Evolutionary conservation across 2,888 invertebrate species (phyloP), one percentile per base, ranked within the genome.

Genomic region (Amiota minor): DNA sequence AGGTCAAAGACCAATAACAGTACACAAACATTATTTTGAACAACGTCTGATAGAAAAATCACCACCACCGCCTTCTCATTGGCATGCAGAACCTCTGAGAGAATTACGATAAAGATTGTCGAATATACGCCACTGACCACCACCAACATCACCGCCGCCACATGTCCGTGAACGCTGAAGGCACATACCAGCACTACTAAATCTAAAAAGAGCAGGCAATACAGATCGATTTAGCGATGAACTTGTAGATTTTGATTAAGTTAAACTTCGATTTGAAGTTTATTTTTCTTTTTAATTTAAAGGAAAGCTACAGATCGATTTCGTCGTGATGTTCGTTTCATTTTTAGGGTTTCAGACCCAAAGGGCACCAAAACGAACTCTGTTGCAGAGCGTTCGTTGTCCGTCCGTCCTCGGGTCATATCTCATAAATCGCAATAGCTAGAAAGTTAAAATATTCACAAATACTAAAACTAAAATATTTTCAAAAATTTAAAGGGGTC

Each of bases 11-110:
- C 88, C 88, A 1, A 88, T 88, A 16, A 88, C 88, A 35, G 86
- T 88, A 56, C 88, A 88, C 70, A 88, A 88, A 71, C 89, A 88
- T 35, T 88, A 78, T 55, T 88, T 88, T 70, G 84, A 87, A 23
- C 81, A 87, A 70, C 80, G 72, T 62, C 81, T 80, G 8, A 72
- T 78, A 14, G 35, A 1, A 35, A 35, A 35, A 35, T 6, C 35
- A 35, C 82, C 0, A 75, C 80, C 2, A 79, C 81, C 1, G 78
- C 74, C 0, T 18, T 18, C 2, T 62, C 45, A 62, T 45, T 45
- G 62, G 16, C 12, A 62, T 8, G 4, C 45, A 62, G 11, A 59
- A 11, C 18, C 6, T 18, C 59, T 35, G 6, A 35, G 35, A 16
- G 16, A 9, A 46, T 12, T 16, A 35, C 9, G 18, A 18, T 18